A percentile compares a stretch with the other conserved stretches of the same genome.
Evolutionary conservation across 2,888 invertebrate species (phyloP).

Genomic region (Apoda limacodes): DNA sequence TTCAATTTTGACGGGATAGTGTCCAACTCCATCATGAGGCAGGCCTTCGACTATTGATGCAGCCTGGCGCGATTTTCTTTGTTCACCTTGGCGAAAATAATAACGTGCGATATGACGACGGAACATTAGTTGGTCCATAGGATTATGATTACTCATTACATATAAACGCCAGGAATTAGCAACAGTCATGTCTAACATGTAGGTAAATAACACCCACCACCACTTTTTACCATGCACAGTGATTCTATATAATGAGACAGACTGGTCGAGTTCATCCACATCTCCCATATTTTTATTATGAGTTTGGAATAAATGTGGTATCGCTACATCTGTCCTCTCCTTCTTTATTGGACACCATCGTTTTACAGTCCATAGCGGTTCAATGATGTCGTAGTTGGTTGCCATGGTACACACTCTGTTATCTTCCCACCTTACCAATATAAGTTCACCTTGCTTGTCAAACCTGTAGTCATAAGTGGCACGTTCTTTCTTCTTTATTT

Average conservation of each 20-base stretch:
- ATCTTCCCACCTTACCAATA: conserved; percentile 22
- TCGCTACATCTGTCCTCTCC: conserved; percentile 20
- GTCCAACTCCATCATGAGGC: too few species aligned
- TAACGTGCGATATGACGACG: too few species aligned
- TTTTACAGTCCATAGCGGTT: conserved; percentile 22
- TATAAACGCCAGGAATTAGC: conserved; percentile 22
- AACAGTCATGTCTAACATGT: conserved; percentile 20
- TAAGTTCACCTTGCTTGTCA: conserved; percentile 21
- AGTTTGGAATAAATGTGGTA: conserved; percentile 19
- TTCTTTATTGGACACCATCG: conserved; percentile 17
- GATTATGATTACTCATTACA: too few species aligned
- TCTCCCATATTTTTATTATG: conserved; percentile 23
- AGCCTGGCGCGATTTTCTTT: too few species aligned
- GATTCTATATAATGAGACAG: conserved; percentile 17
- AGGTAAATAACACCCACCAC: conserved; percentile 24
- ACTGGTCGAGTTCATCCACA: conserved; percentile 23
- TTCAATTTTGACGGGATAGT: too few species aligned
- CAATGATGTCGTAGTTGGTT: conserved; percentile 20
- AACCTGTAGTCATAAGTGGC: conserved; percentile 22
- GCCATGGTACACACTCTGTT: conserved; percentile 22
- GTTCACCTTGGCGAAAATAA: too few species aligned
- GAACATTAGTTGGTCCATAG: too few species aligned
- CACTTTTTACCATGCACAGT: conserved; percentile 20
- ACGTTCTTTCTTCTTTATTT: conserved; percentile 21
- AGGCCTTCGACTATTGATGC: too few species aligned